A percentile compares a stretch with the other conserved stretches of the same genome.
phyloP scores from a whole-genome alignment of 2,888 invertebrate species.

The Drosophila antonietae region DNA sequence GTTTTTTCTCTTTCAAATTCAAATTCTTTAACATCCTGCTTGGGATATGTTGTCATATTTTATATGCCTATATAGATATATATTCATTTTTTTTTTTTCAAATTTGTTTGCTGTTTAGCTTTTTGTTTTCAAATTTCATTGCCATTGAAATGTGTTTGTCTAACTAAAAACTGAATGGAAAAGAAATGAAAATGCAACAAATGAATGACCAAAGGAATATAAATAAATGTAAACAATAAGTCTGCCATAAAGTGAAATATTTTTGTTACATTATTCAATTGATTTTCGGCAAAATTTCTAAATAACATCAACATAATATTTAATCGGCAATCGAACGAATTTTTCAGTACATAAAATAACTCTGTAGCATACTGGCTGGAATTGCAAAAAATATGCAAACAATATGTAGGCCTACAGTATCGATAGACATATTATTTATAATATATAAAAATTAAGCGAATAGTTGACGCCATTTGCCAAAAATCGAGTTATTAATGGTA shows the following conservation, averaged over 20 bases:
- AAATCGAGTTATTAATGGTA: background rate
- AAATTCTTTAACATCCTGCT: conserved; percentile 15
- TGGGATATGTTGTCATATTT: conserved; percentile 27
- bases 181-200: no score
- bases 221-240: background rate
- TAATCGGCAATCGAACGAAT: no score
- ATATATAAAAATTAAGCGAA: no score
- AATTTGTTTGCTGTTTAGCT: background rate
- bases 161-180: no score
- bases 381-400: no score
- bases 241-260: background rate
- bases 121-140: background rate
- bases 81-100: background rate
- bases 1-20: conserved; percentile 6
- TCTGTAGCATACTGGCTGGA: no score
- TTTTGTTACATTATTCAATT: background rate
- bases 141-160: background rate
- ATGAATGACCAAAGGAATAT: no score
- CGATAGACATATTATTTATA: background rate
- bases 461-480: no score
- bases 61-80: background rate
- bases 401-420: background rate
- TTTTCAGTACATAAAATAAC: no score
- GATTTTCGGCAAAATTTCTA: background rate
- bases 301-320: no score